Conservation (phyloP, 2,113 vertebrate species). For the Vimba vimba region DNA sequence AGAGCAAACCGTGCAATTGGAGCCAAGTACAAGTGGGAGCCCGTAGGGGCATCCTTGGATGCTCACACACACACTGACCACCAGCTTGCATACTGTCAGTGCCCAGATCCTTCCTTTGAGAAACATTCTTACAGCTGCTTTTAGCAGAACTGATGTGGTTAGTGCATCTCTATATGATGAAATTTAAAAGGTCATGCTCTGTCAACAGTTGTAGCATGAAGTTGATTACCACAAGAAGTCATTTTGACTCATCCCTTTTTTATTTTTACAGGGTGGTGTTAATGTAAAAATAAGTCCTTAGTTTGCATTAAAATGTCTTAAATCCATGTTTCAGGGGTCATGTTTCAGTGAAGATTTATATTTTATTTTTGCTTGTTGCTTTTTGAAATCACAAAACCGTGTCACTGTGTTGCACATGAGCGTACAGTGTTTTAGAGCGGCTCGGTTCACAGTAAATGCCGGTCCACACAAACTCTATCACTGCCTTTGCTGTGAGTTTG, state of each 20-base stretch:
- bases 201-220: background rate
- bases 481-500: too few species aligned
- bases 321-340: too few species aligned
- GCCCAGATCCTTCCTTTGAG: background rate
- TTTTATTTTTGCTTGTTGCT: too few species aligned
- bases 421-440: too few species aligned
- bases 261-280: too few species aligned
- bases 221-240: background rate
- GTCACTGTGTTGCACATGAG: too few species aligned
- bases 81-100: background rate
- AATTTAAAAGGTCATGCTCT: background rate
- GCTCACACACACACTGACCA: conserved; percentile 40
- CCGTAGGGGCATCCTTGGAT: conserved; percentile 10
- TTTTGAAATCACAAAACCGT: too few species aligned
- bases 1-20: conserved; percentile 12
- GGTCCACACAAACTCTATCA: too few species aligned
- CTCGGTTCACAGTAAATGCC: too few species aligned
- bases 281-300: too few species aligned
- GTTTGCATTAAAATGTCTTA: too few species aligned
- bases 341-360: too few species aligned
- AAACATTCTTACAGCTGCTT: background rate
- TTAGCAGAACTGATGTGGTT: background rate
- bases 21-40: conserved; percentile 20
- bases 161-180: background rate
- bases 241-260: background rate